Base-by-base conservation (phyloP, 1,140 invertebrate genomes). In the Brachionus paranguensis region DNA sequence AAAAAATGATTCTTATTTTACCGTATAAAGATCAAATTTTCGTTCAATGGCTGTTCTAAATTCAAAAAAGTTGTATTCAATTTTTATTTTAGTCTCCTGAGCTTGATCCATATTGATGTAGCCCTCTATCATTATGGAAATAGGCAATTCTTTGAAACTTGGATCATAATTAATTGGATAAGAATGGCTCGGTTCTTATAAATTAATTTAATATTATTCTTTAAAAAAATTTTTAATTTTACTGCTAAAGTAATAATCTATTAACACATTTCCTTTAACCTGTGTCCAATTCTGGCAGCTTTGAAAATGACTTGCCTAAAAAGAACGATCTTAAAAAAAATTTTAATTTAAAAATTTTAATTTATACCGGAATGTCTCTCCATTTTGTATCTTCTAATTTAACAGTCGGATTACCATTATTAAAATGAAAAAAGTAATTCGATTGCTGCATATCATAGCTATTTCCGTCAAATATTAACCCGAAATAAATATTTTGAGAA, bases 21-120 rank as follows among this genome's bases (percentile, higher is more conserved):
- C 78, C 11, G 43, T 45, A 11, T 41, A 68, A 20, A 81, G 45
- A 81, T 81, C 53, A 64, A 43, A 60, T 43, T 47, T 37, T 60
- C 53, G 55, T 64, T 81, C 78, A 68, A 81, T 37, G 1, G 37
- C 37, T 12, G 78, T 64, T 68, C 64, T 68, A 64, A 81, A 81
- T 29, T 81, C 78, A 68, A 45, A 81, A 68, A 81, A 81, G 29
- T 81, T 81, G 33, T 81, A 81, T 81, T 81, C 78, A 68, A 45
- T 60, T 60, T 64, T 68, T 3, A 81, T 81, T 81, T 64, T 60
- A 1, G 50, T 60, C 17, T 20, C 27, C 1, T 60, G 47, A n/a
- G 78, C 33, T 37, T 60, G 24, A 33, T 81, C 47, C 12, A 45
- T 81, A 27, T 81, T 68, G 7, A 64, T 47, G 12, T 37, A 64